A percentile compares a stretch with the other conserved stretches of the same genome.
Conservation (phyloP, 2,797 vertebrate species). For the Gallinago nigripennis region DNA sequence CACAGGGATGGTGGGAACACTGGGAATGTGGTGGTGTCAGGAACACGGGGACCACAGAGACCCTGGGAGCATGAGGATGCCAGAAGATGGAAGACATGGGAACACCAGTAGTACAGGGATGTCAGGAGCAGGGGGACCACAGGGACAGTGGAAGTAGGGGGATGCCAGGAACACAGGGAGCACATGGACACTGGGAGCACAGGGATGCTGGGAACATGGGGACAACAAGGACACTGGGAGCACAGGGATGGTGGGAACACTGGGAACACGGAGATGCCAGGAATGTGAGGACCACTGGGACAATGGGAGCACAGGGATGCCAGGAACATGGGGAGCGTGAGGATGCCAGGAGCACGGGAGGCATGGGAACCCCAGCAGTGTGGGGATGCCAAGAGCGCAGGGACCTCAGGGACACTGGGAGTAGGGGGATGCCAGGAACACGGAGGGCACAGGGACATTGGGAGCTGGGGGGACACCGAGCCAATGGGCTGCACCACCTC, state of each 20-base stretch:
- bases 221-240: background rate
- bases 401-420: background rate
- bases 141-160: too few species aligned
- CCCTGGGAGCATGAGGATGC: too few species aligned
- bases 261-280: background rate
- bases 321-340: background rate
- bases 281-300: background rate
- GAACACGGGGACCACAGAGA: too few species aligned
- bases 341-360: background rate
- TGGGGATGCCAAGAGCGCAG: background rate
- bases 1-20: too few species aligned
- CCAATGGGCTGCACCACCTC: fast-evolving
- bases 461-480: fast-evolving
- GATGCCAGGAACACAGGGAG: too few species aligned
- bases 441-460: background rate
- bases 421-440: too few species aligned
- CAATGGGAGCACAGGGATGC: background rate
- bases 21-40: too few species aligned
- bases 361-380: background rate
- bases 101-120: too few species aligned
- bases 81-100: too few species aligned
- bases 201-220: background rate
- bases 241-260: too few species aligned
- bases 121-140: too few species aligned
- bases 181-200: too few species aligned